A percentile compares a stretch with the other conserved stretches of the same genome.
These are phyloP conservation scores for Terrapene triunguis DNA, from an alignment of 2,113 vertebrate genomes.

Conservation along the genomic window DNA sequence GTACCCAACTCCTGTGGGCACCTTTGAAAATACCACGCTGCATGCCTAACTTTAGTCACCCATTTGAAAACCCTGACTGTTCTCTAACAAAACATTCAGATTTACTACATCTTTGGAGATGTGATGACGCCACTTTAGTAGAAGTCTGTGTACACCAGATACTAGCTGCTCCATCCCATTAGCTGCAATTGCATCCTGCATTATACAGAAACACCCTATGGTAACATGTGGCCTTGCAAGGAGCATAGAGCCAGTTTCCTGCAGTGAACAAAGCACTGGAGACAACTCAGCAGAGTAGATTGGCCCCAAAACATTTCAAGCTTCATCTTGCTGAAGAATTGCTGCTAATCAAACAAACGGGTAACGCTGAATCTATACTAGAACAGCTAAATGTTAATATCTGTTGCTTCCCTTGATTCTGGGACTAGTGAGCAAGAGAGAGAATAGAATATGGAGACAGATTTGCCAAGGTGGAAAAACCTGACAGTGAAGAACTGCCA, in stretches of 20 bases:
- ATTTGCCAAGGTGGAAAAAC: neutral
- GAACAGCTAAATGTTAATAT: neutral
- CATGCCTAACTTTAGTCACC: neutral
- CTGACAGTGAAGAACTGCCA: too few relatives aligned
- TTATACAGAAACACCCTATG: neutral
- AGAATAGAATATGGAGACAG: neutral
- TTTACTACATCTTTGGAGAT: neutral
- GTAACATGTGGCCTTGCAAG: neutral
- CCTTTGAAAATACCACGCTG: neutral
- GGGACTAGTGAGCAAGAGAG: neutral
- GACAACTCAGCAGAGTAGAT: neutral
- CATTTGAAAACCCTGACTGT: neutral
- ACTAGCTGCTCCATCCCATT: neutral
- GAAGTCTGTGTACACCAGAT: neutral
- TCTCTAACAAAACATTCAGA: neutral
- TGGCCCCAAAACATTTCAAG: neutral
- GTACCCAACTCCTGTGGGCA: neutral
- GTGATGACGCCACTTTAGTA: neutral
- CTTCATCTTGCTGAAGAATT: neutral
- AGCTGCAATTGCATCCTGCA: neutral
- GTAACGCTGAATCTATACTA: neutral
- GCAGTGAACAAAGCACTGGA: neutral
- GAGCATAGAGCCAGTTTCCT: accelerated
- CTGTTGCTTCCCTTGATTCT: neutral
- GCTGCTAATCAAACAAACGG: neutral